Evolutionary conservation across 2,113 vertebrate genomes (phyloP).

Genomic region (Xyrauchen texanus): DNA sequence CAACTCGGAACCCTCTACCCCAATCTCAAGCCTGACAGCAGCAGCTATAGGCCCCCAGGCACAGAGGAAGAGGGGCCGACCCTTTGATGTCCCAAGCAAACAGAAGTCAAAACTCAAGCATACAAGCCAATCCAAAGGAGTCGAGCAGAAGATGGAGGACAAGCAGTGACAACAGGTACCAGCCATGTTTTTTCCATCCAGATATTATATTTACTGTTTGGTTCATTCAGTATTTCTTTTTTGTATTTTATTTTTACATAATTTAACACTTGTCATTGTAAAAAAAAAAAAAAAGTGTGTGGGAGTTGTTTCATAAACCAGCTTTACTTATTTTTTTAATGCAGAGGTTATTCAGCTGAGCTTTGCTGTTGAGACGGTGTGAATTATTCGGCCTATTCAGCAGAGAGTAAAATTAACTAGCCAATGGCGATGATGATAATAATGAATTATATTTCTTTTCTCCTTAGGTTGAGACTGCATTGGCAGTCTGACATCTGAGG

Average conservation of each 20-base stretch:
- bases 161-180: constrained; percentile 32
- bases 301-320: too few relatives aligned
- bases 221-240: too few relatives aligned
- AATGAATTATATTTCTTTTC: neutral
- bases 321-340: too few relatives aligned
- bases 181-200: too few relatives aligned
- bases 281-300: too few relatives aligned
- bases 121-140: constrained; percentile 43
- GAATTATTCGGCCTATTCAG: neutral
- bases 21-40: constrained; percentile 16
- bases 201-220: too few relatives aligned
- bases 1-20: neutral
- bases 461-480: neutral
- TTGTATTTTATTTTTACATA: too few relatives aligned
- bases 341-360: too few relatives aligned
- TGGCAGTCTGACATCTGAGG: neutral
- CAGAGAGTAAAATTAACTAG: neutral
- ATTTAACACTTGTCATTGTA: too few relatives aligned
- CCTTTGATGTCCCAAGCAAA: constrained; percentile 55
- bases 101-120: constrained; percentile 59
- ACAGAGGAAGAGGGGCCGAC: constrained; percentile 58
- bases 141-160: neutral
- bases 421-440: neutral
- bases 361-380: too few relatives aligned
- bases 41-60: neutral